Evolutionary conservation across 2,888 invertebrate genomes (phyloP).

Genomic region (Beris morrisii): DNA sequence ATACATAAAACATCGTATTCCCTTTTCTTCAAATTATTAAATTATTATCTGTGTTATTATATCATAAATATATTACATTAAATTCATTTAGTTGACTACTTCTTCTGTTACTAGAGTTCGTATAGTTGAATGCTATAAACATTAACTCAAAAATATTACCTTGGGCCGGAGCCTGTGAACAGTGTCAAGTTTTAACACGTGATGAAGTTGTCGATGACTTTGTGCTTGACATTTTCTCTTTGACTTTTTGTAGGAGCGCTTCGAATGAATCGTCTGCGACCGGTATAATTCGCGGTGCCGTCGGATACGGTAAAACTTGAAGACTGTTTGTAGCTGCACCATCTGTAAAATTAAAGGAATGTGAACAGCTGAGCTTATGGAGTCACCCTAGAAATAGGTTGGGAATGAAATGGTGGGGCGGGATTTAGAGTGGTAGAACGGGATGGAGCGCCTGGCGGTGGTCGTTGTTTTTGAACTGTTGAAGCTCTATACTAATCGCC

Average conservation of each 20-base stretch:
- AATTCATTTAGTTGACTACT: conserved; percentile 17
- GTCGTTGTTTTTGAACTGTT: too few relatives aligned
- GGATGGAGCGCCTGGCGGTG: too few relatives aligned
- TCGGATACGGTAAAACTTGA: conserved; percentile 49
- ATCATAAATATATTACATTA: conserved; percentile 28
- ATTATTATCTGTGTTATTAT: neutral
- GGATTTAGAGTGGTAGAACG: too few relatives aligned
- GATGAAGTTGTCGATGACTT: conserved; percentile 19
- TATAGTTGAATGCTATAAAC: conserved; percentile 13
- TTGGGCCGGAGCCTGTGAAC: conserved; percentile 14
- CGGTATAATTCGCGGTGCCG: neutral
- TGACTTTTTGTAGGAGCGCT: conserved; percentile 51
- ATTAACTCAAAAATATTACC: conserved; percentile 5
- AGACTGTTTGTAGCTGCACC: conserved; percentile 54
- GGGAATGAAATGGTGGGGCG: too few relatives aligned
- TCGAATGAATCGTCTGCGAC: conserved; percentile 53
- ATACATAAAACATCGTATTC: too few relatives aligned
- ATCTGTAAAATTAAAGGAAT: conserved; percentile 43
- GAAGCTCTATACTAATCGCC: too few relatives aligned
- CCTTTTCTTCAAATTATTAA: too few relatives aligned
- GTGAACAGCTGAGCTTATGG: too few relatives aligned
- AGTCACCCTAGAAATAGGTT: too few relatives aligned
- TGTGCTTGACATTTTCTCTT: conserved; percentile 49
- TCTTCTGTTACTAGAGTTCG: neutral
- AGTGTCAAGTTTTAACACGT: conserved; percentile 27